Conservation (phyloP, 2,888 invertebrate genomes). For the Epinotia nisella region DNA sequence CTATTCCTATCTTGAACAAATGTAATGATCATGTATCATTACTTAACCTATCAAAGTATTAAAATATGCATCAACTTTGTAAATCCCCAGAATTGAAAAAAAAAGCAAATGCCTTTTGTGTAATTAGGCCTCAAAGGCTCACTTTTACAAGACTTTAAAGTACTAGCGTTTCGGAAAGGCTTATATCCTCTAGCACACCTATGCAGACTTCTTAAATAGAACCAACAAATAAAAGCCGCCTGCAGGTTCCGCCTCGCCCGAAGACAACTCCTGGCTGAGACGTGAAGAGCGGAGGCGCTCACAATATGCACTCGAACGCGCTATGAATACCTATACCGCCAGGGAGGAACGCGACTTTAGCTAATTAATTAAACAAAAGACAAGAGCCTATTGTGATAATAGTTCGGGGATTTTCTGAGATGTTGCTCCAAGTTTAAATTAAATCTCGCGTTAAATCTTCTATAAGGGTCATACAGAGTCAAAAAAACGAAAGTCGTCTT, state of each 20-base stretch:
- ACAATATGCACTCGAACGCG: conserved; percentile 85
- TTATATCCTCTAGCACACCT: neutral
- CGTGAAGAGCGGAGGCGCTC: conserved; percentile 78
- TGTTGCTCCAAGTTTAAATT: neutral
- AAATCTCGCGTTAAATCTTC: neutral
- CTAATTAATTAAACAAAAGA: conserved; percentile 62
- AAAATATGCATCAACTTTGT: too few relatives aligned
- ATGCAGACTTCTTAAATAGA: conserved; percentile 1
- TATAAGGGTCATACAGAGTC: neutral
- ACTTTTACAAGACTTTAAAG: neutral
- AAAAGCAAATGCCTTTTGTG: too few relatives aligned
- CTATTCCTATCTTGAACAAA: too few relatives aligned
- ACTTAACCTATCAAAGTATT: too few relatives aligned
- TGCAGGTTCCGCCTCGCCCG: conserved; percentile 61
- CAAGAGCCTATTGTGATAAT: conserved; percentile 47
- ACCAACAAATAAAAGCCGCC: conserved; percentile 27
- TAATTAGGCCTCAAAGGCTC: neutral
- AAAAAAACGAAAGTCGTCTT: neutral
- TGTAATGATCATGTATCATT: too few relatives aligned
- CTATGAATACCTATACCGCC: conserved; percentile 73
- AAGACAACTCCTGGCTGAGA: conserved; percentile 77
- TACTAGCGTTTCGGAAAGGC: neutral
- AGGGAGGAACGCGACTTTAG: conserved; percentile 67
- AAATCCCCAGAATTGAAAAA: too few relatives aligned
- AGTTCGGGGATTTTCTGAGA: neutral